These are phyloP conservation scores for Nannobrachium achirus DNA, from an alignment of 2,113 vertebrate genomes.

Conservation along the genomic window DNA sequence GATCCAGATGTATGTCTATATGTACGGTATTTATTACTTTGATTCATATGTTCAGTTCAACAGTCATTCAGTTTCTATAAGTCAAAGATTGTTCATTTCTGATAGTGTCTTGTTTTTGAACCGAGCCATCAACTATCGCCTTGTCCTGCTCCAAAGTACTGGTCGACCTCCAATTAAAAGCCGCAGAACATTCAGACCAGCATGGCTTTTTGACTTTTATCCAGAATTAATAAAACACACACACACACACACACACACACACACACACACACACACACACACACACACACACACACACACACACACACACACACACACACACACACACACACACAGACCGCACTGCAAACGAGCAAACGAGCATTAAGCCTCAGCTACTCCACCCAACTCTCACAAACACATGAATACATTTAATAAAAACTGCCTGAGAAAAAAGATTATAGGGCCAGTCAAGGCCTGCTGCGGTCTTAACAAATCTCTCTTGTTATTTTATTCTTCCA, in stretches of 20 bases:
- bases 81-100: background rate
- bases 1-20: too few species aligned
- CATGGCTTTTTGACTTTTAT: background rate
- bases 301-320: background rate
- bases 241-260: constrained; percentile 8
- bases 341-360: background rate
- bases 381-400: background rate
- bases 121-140: too few species aligned
- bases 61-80: background rate
- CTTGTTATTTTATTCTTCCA: background rate
- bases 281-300: background rate
- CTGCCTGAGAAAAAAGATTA: background rate
- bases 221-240: background rate
- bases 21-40: too few species aligned
- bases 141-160: too few species aligned
- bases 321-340: background rate
- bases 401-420: constrained; percentile 1
- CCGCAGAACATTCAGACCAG: background rate
- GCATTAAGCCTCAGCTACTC: background rate
- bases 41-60: background rate
- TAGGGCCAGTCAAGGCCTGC: background rate
- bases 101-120: too few species aligned
- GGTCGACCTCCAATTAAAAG: background rate
- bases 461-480: background rate
- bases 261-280: constrained; percentile 1